These are phyloP conservation scores for Calonectris borealis DNA, from an alignment of 2,113 vertebrate species.

Conservation along the genomic window DNA sequence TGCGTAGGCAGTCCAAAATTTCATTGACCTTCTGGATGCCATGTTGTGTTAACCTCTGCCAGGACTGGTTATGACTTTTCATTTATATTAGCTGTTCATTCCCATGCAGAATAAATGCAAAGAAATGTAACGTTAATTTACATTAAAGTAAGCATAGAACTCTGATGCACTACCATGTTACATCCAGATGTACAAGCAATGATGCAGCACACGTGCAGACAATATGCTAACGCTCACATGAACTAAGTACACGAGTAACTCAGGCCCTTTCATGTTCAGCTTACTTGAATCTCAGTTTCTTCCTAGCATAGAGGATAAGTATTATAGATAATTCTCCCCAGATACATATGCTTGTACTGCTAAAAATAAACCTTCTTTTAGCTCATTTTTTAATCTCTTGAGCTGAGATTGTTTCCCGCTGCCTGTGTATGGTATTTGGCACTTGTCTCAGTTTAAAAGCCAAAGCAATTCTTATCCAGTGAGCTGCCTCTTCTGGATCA, in stretches of 20 bases:
- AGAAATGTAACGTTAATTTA: background rate
- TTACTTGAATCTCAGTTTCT: background rate
- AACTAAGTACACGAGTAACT: background rate
- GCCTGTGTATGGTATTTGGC: background rate
- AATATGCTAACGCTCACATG: background rate
- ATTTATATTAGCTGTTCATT: background rate
- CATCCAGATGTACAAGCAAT: background rate
- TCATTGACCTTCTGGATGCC: background rate
- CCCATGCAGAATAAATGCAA: background rate
- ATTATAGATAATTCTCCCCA: background rate
- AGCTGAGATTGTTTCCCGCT: background rate
- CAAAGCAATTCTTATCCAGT: conserved; percentile 11
- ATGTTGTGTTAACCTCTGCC: background rate
- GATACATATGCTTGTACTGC: background rate
- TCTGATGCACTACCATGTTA: background rate
- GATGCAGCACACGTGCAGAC: background rate
- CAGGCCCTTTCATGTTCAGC: background rate
- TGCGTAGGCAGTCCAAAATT: background rate
- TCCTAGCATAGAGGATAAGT: background rate
- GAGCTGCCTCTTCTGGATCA: conserved; percentile 15
- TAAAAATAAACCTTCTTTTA: conserved; percentile 16
- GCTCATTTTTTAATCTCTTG: conserved; percentile 1
- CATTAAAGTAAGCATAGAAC: background rate
- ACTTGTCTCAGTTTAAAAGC: background rate
- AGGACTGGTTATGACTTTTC: background rate